Percentiles rank a stretch among this genome's conserved stretches.
These are phyloP conservation scores for Sphyrna mokarran DNA, from an alignment of 2,113 vertebrate species.

Conservation along the genomic window DNA sequence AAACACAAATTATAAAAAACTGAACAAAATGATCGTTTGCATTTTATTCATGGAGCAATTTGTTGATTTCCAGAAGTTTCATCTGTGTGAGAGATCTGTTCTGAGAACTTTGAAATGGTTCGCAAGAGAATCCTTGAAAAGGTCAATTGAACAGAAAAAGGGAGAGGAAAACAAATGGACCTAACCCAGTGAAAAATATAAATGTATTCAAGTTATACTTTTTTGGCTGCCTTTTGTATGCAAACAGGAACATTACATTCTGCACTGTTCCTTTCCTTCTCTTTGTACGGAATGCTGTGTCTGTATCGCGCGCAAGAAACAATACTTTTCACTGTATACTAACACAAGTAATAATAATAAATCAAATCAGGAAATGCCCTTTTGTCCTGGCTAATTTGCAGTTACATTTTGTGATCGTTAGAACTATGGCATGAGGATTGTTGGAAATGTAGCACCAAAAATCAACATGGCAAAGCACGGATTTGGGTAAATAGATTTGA, in stretches of 20 bases:
- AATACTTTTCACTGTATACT: too few species aligned
- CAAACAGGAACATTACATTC: neutral
- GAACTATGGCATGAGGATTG: conserved; percentile 42
- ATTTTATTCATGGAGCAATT: neutral
- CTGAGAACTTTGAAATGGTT: neutral
- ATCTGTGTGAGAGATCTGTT: neutral
- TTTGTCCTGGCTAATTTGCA: conserved; percentile 44
- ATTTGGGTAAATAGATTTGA: conserved; percentile 44
- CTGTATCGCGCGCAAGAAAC: too few species aligned
- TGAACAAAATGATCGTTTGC: neutral
- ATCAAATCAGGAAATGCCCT: too few species aligned
- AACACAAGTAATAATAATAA: too few species aligned
- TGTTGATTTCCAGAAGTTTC: neutral
- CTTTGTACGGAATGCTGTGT: too few species aligned
- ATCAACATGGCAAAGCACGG: conserved; percentile 42
- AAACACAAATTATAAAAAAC: neutral
- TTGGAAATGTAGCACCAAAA: conserved; percentile 42
- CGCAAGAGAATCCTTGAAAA: neutral
- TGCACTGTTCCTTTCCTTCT: too few species aligned
- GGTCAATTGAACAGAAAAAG: neutral
- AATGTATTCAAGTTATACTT: neutral
- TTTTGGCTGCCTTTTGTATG: neutral
- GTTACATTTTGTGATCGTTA: conserved; percentile 51
- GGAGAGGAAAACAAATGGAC: neutral
- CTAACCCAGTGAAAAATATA: neutral